Conservation (phyloP, 2,888 invertebrate species). For the Axea sp. region DNA sequence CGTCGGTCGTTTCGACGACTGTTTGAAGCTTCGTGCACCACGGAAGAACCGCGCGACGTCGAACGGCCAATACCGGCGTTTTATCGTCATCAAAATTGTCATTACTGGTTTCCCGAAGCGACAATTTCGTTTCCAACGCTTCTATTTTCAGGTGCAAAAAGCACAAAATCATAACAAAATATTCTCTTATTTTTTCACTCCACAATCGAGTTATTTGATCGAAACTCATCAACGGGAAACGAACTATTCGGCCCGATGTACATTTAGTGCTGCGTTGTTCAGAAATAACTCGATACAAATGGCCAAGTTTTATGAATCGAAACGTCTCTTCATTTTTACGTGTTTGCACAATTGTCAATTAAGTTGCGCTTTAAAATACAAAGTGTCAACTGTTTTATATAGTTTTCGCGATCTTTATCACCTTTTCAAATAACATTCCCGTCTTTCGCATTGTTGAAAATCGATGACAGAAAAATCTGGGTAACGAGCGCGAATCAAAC, state of each 20-base stretch:
- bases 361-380: conserved; percentile 26
- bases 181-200: too few species aligned
- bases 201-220: too few species aligned
- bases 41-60: conserved; percentile 8
- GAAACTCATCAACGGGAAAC: conserved; percentile 33
- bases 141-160: too few species aligned
- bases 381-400: conserved; percentile 34
- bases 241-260: conserved; percentile 7
- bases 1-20: conserved; percentile 31
- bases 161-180: too few species aligned
- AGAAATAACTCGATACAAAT: conserved; percentile 42
- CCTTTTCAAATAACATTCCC: conserved; percentile 41
- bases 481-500: conserved; percentile 33
- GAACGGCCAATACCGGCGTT: neutral
- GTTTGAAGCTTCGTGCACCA: conserved; percentile 4
- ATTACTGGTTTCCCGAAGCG: neutral
- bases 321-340: conserved; percentile 13
- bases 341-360: conserved; percentile 12
- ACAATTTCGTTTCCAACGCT: too few species aligned
- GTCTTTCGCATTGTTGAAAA: conserved; percentile 30
- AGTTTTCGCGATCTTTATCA: conserved; percentile 37
- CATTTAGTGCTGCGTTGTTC: conserved; percentile 17
- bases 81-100: neutral
- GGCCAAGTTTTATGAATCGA: conserved; percentile 34
- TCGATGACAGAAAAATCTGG: conserved; percentile 34